Evolutionary conservation across 2,113 vertebrate species (phyloP).

Genomic region (Panthera uncia): DNA sequence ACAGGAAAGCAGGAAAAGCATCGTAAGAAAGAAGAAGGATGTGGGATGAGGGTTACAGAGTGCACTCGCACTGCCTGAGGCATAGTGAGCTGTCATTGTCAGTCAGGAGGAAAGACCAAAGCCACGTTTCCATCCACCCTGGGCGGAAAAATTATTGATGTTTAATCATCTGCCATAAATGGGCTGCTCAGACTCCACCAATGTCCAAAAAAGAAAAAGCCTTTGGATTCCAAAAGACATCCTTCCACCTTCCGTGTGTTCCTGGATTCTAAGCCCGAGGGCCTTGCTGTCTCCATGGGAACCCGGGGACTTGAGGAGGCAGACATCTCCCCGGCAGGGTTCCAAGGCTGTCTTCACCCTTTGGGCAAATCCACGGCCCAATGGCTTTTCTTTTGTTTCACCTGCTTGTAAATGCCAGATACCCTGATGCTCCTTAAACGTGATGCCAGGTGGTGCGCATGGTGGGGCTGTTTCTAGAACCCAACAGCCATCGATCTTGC

Average conservation of each 20-base stretch:
- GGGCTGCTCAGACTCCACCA: background rate
- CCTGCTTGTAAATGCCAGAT: background rate
- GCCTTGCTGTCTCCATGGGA: background rate
- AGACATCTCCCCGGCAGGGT: background rate
- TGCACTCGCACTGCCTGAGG: background rate
- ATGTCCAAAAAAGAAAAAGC: background rate
- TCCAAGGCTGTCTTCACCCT: rapidly evolving
- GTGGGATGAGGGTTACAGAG: rapidly evolving
- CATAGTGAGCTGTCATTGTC: rapidly evolving
- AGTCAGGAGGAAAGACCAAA: background rate
- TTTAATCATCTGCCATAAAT: background rate
- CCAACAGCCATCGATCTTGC: rapidly evolving
- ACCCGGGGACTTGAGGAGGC: rapidly evolving
- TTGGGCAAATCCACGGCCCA: rapidly evolving
- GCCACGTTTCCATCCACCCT: background rate
- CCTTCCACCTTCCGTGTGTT: background rate
- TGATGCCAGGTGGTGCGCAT: too few species aligned
- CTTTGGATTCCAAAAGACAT: background rate
- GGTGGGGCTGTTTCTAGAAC: background rate
- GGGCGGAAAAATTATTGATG: background rate
- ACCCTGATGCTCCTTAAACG: rapidly evolving
- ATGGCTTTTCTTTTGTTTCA: background rate
- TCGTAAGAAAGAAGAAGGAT: rapidly evolving
- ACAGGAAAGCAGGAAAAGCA: background rate
- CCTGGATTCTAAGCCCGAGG: background rate